Conservation (phyloP, 2,113 vertebrate species). For the Montifringilla adamsi region DNA sequence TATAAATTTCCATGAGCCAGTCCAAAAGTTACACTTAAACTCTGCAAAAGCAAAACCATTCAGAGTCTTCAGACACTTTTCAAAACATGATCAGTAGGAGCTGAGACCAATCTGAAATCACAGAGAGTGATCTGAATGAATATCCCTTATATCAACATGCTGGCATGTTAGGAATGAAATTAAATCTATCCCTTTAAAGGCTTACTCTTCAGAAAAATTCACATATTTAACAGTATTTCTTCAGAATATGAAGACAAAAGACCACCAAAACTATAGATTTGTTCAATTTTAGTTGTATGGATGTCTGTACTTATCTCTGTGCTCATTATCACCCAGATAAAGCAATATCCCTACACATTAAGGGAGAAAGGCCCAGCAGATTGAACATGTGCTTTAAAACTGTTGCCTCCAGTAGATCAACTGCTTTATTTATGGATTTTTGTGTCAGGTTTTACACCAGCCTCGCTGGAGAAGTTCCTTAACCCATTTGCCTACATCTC, state of each 20-base stretch:
- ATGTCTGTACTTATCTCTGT: background rate
- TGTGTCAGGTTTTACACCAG: background rate
- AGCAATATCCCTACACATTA: background rate
- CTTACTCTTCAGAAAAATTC: background rate
- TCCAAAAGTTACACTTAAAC: background rate
- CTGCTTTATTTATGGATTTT: background rate
- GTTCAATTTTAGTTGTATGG: background rate
- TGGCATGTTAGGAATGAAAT: background rate
- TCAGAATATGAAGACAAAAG: background rate
- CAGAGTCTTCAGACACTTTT: background rate
- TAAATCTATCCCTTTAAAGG: background rate
- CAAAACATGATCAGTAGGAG: background rate
- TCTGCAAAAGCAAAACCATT: background rate
- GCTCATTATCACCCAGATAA: background rate
- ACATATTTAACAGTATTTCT: background rate
- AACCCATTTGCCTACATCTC: background rate
- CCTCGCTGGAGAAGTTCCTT: background rate
- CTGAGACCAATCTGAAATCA: background rate
- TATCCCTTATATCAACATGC: background rate
- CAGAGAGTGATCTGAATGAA: background rate
- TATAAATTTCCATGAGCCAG: background rate
- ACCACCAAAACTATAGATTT: accelerated
- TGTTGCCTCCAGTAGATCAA: background rate
- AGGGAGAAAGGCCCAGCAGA: background rate
- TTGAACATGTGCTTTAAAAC: background rate